Percentiles rank a stretch among this genome's conserved stretches.
Conservation (phyloP, 2,113 vertebrate genomes). For the Psilopogon haemacephalus region DNA sequence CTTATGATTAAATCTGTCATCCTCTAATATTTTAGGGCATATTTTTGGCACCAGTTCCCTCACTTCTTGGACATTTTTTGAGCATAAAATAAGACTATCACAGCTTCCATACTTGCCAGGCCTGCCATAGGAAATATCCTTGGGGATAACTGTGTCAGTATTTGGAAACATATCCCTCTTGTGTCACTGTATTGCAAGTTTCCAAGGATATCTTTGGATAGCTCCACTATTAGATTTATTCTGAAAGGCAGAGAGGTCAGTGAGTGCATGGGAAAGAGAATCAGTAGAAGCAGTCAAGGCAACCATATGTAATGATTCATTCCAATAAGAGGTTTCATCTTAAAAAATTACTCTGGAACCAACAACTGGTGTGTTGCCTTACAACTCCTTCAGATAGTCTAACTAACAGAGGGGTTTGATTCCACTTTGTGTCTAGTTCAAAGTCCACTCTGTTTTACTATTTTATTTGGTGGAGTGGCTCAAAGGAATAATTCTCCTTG, state of each 20-base stretch:
- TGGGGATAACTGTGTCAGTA: conserved; percentile 45
- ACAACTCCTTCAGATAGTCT: neutral
- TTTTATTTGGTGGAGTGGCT: neutral
- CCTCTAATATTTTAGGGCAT: conserved; percentile 2
- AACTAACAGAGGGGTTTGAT: neutral
- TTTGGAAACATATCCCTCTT: conserved; percentile 57
- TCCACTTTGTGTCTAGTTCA: neutral
- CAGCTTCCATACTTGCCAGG: conserved; percentile 49
- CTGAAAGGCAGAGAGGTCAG: conserved; percentile 60
- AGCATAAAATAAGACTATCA: conserved; percentile 27
- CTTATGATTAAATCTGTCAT: neutral
- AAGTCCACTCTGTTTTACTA: neutral
- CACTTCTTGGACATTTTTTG: neutral
- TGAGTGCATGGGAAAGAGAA: conserved; percentile 70
- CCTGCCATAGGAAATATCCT: conserved; percentile 53
- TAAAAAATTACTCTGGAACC: neutral
- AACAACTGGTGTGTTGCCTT: neutral
- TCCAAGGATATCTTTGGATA: conserved; percentile 69
- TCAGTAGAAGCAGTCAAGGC: conserved; percentile 41
- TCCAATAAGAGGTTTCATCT: conserved; percentile 12
- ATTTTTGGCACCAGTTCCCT: conserved; percentile 47
- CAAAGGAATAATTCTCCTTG: neutral
- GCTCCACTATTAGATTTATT: conserved; percentile 53
- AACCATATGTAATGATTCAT: conserved; percentile 14
- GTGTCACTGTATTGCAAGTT: conserved; percentile 48